phyloP scores from a whole-genome alignment of 2,113 vertebrate species.

The Acrocephalus arundinaceus region DNA sequence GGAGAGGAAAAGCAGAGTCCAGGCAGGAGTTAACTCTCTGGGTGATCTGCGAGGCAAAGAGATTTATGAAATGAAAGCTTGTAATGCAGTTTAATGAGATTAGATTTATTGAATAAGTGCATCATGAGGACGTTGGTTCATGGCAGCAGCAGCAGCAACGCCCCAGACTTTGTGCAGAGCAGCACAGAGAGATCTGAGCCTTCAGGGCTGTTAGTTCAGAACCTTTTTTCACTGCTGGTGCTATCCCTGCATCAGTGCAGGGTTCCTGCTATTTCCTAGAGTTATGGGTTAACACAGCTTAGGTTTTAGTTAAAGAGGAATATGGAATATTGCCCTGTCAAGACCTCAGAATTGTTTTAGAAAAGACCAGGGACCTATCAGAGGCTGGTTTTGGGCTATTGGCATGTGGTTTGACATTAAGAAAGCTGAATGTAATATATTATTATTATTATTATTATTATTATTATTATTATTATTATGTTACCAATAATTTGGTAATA shows the following conservation, averaged over 20 bases:
- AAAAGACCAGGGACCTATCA: no score
- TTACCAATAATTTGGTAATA: no score
- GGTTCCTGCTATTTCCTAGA: no score
- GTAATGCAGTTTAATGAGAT: slow-evolving; percentile 55
- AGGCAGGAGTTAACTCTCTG: slow-evolving; percentile 35
- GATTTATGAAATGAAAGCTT: slow-evolving; percentile 45
- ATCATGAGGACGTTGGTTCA: not conserved
- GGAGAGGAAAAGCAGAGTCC: not conserved
- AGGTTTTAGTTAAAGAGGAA: no score
- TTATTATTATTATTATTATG: no score
- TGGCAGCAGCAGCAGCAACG: not conserved
- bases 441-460: no score
- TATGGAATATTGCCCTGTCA: no score
- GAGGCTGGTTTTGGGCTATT: no score
- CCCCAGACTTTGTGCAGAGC: not conserved
- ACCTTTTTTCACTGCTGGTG: not conserved
- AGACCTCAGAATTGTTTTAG: no score
- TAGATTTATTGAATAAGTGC: slow-evolving; percentile 56
- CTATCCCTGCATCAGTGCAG: not conserved
- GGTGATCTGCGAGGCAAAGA: not conserved
- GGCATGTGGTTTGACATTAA: no score
- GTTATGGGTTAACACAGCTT: no score
- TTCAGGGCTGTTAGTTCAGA: not conserved
- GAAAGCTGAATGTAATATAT: no score
- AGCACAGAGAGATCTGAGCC: not conserved